A percentile compares a stretch with the other conserved stretches of the same genome.
Evolutionary conservation across 2,888 invertebrate genomes (phyloP).

Genomic region (Eremobia ochroleuca): DNA sequence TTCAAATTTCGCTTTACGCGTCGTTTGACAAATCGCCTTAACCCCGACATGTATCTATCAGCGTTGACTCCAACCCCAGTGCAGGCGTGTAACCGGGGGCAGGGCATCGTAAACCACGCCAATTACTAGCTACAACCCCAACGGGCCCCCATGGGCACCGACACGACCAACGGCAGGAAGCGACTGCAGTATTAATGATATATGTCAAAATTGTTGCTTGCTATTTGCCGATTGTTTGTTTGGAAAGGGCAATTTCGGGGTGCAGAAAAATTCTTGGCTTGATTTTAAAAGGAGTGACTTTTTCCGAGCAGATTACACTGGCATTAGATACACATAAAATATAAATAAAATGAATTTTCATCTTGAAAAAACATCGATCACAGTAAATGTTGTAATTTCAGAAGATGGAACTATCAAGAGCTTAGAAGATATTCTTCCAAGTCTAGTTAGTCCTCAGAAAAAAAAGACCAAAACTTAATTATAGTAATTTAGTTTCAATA

Average conservation of each 20-base stretch:
- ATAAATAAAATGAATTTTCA: background rate
- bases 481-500: conserved; percentile 21
- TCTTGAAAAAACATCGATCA: background rate
- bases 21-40: conserved; percentile 44
- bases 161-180: conserved; percentile 32
- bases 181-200: conserved; percentile 54
- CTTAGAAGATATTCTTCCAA: background rate
- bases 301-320: background rate
- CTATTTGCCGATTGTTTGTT: conserved; percentile 46
- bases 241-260: conserved; percentile 15
- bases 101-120: conserved; percentile 73
- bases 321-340: background rate
- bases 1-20: conserved; percentile 17
- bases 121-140: conserved; percentile 72
- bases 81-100: conserved; percentile 33
- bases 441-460: background rate
- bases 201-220: conserved; percentile 53
- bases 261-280: background rate
- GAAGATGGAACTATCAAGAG: background rate
- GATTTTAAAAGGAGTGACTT: background rate
- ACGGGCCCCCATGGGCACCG: conserved; percentile 17
- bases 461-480: background rate
- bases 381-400: background rate
- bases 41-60: conserved; percentile 58
- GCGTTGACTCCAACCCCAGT: conserved; percentile 29